A percentile compares a stretch with the other conserved stretches of the same genome.
Conservation (phyloP, 2,888 invertebrate species). For the Cerastis rubricosa region DNA sequence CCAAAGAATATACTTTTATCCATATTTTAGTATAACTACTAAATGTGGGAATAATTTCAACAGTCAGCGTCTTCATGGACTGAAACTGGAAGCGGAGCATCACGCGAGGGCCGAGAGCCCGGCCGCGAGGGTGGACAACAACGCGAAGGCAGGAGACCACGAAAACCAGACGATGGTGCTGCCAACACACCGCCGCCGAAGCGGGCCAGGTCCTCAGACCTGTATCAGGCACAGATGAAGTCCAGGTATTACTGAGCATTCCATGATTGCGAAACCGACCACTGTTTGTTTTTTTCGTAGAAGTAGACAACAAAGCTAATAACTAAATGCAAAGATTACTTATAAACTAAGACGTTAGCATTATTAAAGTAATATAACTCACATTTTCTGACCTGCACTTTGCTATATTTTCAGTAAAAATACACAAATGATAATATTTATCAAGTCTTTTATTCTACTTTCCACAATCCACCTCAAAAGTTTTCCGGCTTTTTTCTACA, state of each 20-base stretch:
- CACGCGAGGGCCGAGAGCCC: slow-evolving; percentile 82
- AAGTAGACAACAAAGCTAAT: neutral
- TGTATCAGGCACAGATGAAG: slow-evolving; percentile 92
- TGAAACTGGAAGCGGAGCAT: slow-evolving; percentile 86
- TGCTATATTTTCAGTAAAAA: neutral
- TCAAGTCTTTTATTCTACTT: neutral
- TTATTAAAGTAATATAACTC: neutral
- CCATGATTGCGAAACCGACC: slow-evolving; percentile 37
- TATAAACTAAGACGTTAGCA: neutral
- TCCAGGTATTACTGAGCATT: slow-evolving; percentile 83
- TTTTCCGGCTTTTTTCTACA: neutral
- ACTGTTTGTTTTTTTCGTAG: neutral
- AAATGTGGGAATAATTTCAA: slow-evolving; percentile 39
- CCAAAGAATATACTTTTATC: neutral
- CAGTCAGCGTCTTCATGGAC: slow-evolving; percentile 89
- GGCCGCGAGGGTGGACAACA: slow-evolving; percentile 68
- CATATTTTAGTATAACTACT: neutral
- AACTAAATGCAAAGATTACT: neutral
- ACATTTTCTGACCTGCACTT: neutral
- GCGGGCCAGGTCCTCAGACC: slow-evolving; percentile 93
- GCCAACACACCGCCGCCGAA: slow-evolving; percentile 92
- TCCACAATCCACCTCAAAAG: neutral
- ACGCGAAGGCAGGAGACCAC: slow-evolving; percentile 87
- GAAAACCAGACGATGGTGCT: slow-evolving; percentile 88
- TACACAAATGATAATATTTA: neutral